Evolutionary conservation across 2,113 vertebrate species (phyloP).

Genomic region (Tretioscincus oriximinensis): DNA sequence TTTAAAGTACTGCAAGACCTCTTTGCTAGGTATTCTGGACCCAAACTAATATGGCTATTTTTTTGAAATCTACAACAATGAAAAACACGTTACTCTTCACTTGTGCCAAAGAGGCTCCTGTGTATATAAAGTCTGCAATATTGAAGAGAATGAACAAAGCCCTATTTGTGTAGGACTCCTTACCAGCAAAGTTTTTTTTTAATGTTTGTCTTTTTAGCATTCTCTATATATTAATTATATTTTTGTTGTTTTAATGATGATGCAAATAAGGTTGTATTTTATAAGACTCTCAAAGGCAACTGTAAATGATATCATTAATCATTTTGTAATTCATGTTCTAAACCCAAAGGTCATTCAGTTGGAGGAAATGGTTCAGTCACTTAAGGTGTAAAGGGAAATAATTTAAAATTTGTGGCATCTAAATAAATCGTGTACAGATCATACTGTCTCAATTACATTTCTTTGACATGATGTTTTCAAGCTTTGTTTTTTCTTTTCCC

Average conservation of each 20-base stretch:
- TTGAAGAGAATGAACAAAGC: background rate
- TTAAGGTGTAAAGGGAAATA: constrained; percentile 59
- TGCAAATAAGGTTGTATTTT: constrained; percentile 67
- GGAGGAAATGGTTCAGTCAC: constrained; percentile 53
- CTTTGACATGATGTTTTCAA: background rate
- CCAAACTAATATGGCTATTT: too few relatives aligned
- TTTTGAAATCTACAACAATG: too few relatives aligned
- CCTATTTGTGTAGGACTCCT: background rate
- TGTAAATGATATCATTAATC: constrained; percentile 65
- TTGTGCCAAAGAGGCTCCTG: background rate
- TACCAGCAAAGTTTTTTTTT: constrained; percentile 26
- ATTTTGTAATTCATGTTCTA: constrained; percentile 68
- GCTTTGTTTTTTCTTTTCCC: background rate
- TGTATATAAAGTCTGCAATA: background rate
- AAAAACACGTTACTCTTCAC: background rate
- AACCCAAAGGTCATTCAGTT: constrained; percentile 68
- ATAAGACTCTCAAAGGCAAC: constrained; percentile 65
- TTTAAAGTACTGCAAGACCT: too few relatives aligned
- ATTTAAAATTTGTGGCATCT: constrained; percentile 62
- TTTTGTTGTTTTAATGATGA: constrained; percentile 57
- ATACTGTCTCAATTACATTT: constrained; percentile 28
- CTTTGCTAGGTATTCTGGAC: too few relatives aligned
- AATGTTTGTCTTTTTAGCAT: constrained; percentile 39
- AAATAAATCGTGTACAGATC: constrained; percentile 70
- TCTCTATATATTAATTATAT: constrained; percentile 42